These are phyloP conservation scores for Eupithecia inturbata DNA, from an alignment of 2,888 invertebrate species.

Conservation along the genomic window DNA sequence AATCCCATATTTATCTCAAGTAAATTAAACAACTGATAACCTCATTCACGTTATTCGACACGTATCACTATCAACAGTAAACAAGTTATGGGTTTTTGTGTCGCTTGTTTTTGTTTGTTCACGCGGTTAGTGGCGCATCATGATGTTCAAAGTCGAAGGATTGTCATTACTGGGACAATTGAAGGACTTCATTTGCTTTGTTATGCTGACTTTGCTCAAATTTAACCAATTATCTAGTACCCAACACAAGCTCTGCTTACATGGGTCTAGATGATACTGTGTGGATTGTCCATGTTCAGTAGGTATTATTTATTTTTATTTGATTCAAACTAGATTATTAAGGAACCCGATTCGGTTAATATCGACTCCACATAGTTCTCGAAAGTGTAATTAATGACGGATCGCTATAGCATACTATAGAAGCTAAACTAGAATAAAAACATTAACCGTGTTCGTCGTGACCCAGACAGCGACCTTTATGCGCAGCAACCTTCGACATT, in stretches of 20 bases:
- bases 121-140: slow-evolving; percentile 1
- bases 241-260: not conserved
- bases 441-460: slow-evolving; percentile 52
- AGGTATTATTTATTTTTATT: not conserved
- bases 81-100: slow-evolving; percentile 42
- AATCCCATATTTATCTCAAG: slow-evolving; percentile 35
- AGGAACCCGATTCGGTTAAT: not conserved
- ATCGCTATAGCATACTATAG: not conserved
- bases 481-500: slow-evolving; percentile 74
- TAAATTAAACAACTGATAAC: slow-evolving; percentile 48
- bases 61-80: slow-evolving; percentile 46
- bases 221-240: not conserved
- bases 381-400: not conserved
- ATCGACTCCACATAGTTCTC: not conserved
- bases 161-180: not conserved
- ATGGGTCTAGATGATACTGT: not conserved
- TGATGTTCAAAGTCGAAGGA: slow-evolving; percentile 33
- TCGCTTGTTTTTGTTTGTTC: slow-evolving; percentile 26
- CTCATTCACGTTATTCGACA: slow-evolving; percentile 49
- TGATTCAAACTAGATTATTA: not conserved
- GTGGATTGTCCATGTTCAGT: not conserved
- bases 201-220: not conserved
- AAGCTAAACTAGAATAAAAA: slow-evolving; percentile 34
- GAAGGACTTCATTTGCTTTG: not conserved
- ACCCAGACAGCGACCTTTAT: slow-evolving; percentile 72